Percentiles rank a stretch among this genome's conserved stretches.
These are phyloP conservation scores for Galeopterus variegatus DNA, from an alignment of 2,113 vertebrate genomes.

Conservation along the genomic window DNA sequence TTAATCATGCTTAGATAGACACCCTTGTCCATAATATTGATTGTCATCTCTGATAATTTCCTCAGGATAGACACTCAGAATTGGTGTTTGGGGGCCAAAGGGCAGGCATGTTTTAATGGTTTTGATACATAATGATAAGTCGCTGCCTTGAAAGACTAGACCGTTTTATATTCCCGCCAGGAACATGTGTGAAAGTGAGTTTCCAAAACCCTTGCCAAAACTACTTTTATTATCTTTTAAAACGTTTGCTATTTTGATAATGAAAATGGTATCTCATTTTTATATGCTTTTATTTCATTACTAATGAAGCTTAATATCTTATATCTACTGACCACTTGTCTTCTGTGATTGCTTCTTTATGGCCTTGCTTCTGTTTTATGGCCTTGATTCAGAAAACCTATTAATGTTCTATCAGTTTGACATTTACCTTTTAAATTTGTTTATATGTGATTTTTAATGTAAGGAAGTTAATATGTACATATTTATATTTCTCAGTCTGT, in stretches of 20 bases:
- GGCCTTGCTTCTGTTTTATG: conserved; percentile 60
- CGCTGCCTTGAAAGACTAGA: not conserved
- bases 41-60: conserved; percentile 46
- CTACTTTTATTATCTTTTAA: conserved; percentile 42
- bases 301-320: conserved; percentile 45
- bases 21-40: not conserved
- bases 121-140: conserved; percentile 13
- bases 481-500: not conserved
- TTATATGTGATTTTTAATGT: conserved; percentile 28
- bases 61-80: not conserved
- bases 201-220: conserved; percentile 10
- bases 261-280: conserved; percentile 35
- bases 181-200: not conserved
- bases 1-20: not conserved
- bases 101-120: not conserved
- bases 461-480: not conserved
- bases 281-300: conserved; percentile 33
- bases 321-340: conserved; percentile 47
- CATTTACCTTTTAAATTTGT: conserved; percentile 66
- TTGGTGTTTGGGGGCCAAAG: conserved; percentile 39
- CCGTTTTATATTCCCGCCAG: conserved; percentile 23
- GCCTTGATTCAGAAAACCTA: conserved; percentile 35
- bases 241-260: conserved; percentile 52
- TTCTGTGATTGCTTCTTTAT: conserved; percentile 45
- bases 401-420: conserved; percentile 38